Evolutionary conservation across 2,888 invertebrate genomes (phyloP).

Genomic region (Dexiosoma caninum): DNA sequence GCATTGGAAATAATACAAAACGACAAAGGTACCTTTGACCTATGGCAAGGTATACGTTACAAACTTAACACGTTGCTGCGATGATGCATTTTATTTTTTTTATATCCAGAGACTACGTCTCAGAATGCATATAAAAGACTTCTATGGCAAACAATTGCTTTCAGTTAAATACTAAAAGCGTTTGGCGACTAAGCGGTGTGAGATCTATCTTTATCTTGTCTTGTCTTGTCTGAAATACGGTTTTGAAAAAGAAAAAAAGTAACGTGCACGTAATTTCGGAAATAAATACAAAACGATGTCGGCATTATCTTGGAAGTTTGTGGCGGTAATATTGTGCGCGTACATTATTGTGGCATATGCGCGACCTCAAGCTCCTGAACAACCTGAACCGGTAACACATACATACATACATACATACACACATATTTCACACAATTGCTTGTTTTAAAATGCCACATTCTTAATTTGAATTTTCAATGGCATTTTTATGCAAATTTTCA

Average conservation of each 20-base stretch:
- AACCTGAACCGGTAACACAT: constrained; percentile 73
- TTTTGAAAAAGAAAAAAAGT: constrained; percentile 7
- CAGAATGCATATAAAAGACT: constrained; percentile 69
- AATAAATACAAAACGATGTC: constrained; percentile 64
- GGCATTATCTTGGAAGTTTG: constrained; percentile 67
- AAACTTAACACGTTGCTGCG: constrained; percentile 36
- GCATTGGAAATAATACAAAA: constrained; percentile 38
- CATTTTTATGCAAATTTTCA: background rate
- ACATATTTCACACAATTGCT: background rate
- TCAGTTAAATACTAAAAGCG: constrained; percentile 68
- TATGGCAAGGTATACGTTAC: constrained; percentile 64
- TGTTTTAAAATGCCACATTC: background rate
- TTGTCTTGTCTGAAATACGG: constrained; percentile 30
- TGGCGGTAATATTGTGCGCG: constrained; percentile 66
- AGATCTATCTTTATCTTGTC: no score
- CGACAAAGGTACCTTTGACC: constrained; percentile 69
- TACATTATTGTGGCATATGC: constrained; percentile 66
- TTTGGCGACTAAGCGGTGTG: constrained; percentile 61
- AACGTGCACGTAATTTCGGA: constrained; percentile 11
- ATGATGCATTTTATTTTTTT: constrained; percentile 51
- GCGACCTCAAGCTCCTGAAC: constrained; percentile 71
- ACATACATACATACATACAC: no score
- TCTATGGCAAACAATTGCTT: constrained; percentile 64
- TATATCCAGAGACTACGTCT: constrained; percentile 54
- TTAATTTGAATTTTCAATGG: background rate